Base-by-base conservation (phyloP, 2,888 invertebrate genomes). In the Drosophila austrosaltans region DNA sequence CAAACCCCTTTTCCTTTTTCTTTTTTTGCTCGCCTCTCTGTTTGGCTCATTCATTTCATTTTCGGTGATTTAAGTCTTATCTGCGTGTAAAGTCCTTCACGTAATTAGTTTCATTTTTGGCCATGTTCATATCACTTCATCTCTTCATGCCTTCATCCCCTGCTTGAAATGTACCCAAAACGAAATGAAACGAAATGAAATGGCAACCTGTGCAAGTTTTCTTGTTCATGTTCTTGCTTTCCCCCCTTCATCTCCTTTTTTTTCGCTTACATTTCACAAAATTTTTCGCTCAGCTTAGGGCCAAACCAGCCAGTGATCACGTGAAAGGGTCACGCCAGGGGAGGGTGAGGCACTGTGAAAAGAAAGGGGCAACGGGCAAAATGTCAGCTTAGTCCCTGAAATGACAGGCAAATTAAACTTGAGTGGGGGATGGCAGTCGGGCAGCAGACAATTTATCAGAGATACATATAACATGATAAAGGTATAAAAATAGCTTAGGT, bases 11-110 rank as follows among this genome's bases (percentile, higher is more conserved):
- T 39, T 25, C 30, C 54, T 39, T 20, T 40, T 4, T 25, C 30
- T 63, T 39, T 20, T 40, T 4, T 39, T 57, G 7, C 3, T n/a
- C 32, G 7, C 7, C 30, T 16, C 7, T 36, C 39, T 16, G 28
- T 25, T 20, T 44, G 20, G 36, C n/a, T 7, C 28, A 70, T 70
- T 75, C 70, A 76, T 72, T 72, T 72, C 68, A 68, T 72, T 75
- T 66, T 76, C 63, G 86, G 70, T 80, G 77, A 88, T 86, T 86
- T 77, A 76, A 85, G 88, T 75, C 86, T 82, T 88, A 88, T 88
- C 83, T 82, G 68, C 86, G 88, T 83, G 83, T 70, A 82, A 85
- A 82, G 76, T 72, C 86, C 73, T 62, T 69, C 75, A 56, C 66
- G 88, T 88, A 83, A 83, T 88, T 83, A 88, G 83, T 87, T 89